Evolutionary conservation across 2,797 vertebrate species (phyloP).

Genomic region (Diplodus puntazzo): DNA sequence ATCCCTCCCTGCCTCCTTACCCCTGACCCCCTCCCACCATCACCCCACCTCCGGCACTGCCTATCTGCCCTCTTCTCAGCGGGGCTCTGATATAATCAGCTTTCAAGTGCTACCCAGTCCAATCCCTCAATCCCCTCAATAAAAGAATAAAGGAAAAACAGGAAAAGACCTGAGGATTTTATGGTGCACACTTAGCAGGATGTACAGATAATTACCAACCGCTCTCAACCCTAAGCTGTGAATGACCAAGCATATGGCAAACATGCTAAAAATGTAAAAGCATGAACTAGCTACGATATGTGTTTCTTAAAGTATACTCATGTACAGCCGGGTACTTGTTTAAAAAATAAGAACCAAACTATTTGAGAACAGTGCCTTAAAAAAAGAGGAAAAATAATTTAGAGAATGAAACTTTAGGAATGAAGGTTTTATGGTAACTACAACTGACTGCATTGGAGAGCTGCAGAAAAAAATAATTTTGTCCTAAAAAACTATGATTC

Average conservation of each 20-base stretch:
- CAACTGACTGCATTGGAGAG: not conserved
- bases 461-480: not conserved
- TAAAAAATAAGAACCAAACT: not conserved
- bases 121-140: conserved; percentile 75
- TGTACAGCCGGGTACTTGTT: not conserved
- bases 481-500: not conserved
- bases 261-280: conserved; percentile 24
- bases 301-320: not conserved
- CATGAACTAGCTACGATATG: not conserved
- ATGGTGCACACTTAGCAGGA: conserved; percentile 71
- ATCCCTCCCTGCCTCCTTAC: conserved; percentile 36
- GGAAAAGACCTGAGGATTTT: conserved; percentile 72
- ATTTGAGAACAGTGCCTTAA: not conserved
- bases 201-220: conserved; percentile 68
- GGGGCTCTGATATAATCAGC: conserved; percentile 79
- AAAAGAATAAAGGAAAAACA: conserved; percentile 71
- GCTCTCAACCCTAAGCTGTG: conserved; percentile 38
- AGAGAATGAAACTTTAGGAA: not conserved
- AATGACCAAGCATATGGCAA: conserved; percentile 48
- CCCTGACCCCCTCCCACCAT: conserved; percentile 58
- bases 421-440: not conserved
- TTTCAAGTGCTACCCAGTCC: conserved; percentile 70
- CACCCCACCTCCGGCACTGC: conserved; percentile 58
- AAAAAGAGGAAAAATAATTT: not conserved
- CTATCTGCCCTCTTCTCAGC: conserved; percentile 69